These are phyloP conservation scores for Seira musarum DNA, from an alignment of 2,888 invertebrate species.

Conservation along the genomic window DNA sequence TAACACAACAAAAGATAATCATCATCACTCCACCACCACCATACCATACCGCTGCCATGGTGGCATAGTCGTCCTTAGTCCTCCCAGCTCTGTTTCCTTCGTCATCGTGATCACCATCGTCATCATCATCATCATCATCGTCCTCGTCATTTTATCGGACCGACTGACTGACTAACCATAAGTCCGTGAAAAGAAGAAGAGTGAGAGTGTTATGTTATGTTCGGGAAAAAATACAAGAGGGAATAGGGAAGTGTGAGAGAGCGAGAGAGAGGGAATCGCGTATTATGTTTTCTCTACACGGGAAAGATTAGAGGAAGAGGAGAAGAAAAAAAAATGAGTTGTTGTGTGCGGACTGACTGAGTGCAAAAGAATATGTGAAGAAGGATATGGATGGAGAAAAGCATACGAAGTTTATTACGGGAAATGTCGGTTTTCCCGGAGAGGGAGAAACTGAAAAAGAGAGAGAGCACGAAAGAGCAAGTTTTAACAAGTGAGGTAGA, in stretches of 20 bases:
- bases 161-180: slow-evolving; percentile 6
- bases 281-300: slow-evolving; percentile 3
- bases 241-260: slow-evolving; percentile 24
- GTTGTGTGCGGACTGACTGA: background rate
- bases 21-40: too few relatives aligned
- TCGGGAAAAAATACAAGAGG: slow-evolving; percentile 7
- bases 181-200: slow-evolving; percentile 2
- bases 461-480: too few relatives aligned
- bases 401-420: slow-evolving; percentile 38
- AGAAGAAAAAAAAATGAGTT: too few relatives aligned
- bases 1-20: too few relatives aligned
- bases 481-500: too few relatives aligned
- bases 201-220: background rate
- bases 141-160: too few relatives aligned
- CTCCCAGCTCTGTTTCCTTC: too few relatives aligned
- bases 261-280: background rate
- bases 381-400: slow-evolving; percentile 11
- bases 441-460: background rate
- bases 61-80: too few relatives aligned
- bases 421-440: slow-evolving; percentile 55
- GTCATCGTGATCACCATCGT: too few relatives aligned
- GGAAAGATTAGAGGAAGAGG: too few relatives aligned
- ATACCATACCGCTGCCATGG: too few relatives aligned
- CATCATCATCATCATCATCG: too few relatives aligned
- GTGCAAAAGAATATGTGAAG: background rate